These are phyloP conservation scores for Campoletis raptor DNA, from an alignment of 2,888 invertebrate genomes.

Conservation along the genomic window DNA sequence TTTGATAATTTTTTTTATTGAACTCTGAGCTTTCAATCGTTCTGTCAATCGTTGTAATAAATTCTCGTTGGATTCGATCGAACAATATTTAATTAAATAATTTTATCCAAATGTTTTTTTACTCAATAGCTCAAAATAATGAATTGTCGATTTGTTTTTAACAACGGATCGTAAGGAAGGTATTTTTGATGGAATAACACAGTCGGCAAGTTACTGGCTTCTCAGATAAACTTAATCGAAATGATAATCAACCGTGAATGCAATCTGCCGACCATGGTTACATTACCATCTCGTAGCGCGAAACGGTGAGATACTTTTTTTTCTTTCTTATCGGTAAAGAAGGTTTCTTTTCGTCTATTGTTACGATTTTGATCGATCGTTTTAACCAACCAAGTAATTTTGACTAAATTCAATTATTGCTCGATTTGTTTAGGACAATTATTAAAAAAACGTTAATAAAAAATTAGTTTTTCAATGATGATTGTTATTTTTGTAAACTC, in stretches of 20 bases:
- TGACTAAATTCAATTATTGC: neutral
- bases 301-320: constrained; percentile 11
- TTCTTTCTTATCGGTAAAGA: constrained; percentile 46
- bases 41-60: neutral
- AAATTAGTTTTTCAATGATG: neutral
- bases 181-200: neutral
- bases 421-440: neutral
- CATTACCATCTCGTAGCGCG: constrained; percentile 34
- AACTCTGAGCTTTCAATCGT: neutral
- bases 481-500: neutral
- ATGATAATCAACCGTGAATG: constrained; percentile 12
- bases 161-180: neutral
- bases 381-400: neutral
- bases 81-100: neutral
- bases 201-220: constrained; percentile 57
- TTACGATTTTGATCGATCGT: neutral
- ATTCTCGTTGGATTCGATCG: neutral
- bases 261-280: constrained; percentile 23
- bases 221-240: neutral
- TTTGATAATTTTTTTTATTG: neutral
- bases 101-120: neutral
- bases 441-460: neutral
- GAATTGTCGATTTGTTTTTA: neutral
- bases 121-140: too few relatives aligned
- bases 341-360: constrained; percentile 2